These are phyloP conservation scores for Papilio helenus DNA, from an alignment of 1,140 invertebrate species.

Conservation along the genomic window DNA sequence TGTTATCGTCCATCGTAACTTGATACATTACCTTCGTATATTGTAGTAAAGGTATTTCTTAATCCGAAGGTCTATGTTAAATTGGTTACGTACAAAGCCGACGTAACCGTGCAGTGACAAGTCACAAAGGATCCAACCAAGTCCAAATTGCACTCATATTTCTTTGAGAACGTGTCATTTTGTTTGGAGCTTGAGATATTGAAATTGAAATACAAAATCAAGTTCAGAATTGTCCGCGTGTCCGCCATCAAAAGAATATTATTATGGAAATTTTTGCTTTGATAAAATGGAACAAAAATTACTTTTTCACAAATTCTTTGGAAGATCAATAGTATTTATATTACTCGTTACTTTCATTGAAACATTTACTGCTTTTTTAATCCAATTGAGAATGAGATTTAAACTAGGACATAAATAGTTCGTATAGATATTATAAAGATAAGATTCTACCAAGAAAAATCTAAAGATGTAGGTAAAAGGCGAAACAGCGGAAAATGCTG, in stretches of 20 bases:
- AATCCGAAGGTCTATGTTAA: slow-evolving; percentile 36
- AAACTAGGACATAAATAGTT: neutral
- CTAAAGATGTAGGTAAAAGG: neutral
- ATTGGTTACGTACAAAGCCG: slow-evolving; percentile 35
- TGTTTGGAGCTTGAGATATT: slow-evolving; percentile 37
- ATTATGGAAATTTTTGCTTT: neutral
- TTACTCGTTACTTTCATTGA: neutral
- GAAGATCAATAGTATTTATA: neutral
- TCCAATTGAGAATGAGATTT: neutral
- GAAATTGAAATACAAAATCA: slow-evolving; percentile 15
- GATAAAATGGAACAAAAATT: neutral
- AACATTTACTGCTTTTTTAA: neutral
- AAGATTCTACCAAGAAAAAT: neutral
- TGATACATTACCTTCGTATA: slow-evolving; percentile 9
- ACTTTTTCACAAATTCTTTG: neutral
- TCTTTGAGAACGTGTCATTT: slow-evolving; percentile 44
- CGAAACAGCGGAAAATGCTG: neutral
- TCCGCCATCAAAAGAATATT: slow-evolving; percentile 1
- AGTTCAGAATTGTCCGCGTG: neutral
- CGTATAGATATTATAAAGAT: neutral
- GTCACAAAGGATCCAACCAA: slow-evolving; percentile 44
- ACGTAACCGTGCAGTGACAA: slow-evolving; percentile 39
- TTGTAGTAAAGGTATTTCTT: neutral
- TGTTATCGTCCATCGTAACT: neutral
- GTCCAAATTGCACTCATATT: slow-evolving; percentile 49